Percentiles rank a stretch among this genome's conserved stretches.
These are phyloP conservation scores for Nudaria mundana DNA, from an alignment of 2,888 invertebrate genomes.

Conservation along the genomic window DNA sequence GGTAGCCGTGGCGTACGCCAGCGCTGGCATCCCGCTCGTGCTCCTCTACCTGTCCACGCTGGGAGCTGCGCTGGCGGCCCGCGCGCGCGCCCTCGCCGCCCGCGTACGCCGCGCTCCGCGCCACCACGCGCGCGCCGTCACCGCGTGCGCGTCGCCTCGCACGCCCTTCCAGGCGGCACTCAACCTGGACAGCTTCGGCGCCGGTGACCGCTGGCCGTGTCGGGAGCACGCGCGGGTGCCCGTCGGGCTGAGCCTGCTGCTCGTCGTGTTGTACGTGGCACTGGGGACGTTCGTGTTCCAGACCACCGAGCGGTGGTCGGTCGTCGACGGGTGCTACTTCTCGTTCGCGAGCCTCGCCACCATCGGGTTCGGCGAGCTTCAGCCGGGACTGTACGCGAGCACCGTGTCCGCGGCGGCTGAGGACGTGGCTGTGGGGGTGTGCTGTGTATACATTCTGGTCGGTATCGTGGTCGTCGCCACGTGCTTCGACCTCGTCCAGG, in stretches of 20 bases:
- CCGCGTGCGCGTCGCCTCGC: slow-evolving; percentile 84
- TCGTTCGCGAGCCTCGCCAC: slow-evolving; percentile 90
- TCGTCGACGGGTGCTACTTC: slow-evolving; percentile 92
- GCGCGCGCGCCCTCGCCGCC: slow-evolving; percentile 87
- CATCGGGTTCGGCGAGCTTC: slow-evolving; percentile 91
- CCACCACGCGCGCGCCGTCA: slow-evolving; percentile 86
- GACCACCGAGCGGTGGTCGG: slow-evolving; percentile 94
- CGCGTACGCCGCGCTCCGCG: slow-evolving; percentile 72
- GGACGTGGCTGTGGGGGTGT: slow-evolving; percentile 87
- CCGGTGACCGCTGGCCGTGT: slow-evolving; percentile 68
- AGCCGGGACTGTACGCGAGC: slow-evolving; percentile 83
- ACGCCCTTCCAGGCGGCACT: slow-evolving; percentile 73
- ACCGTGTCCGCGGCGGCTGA: slow-evolving; percentile 70
- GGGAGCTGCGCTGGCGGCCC: slow-evolving; percentile 91
- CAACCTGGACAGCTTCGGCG: slow-evolving; percentile 61
- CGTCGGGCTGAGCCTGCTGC: slow-evolving; percentile 90
- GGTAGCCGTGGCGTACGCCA: slow-evolving; percentile 91
- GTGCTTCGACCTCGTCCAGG: slow-evolving; percentile 93
- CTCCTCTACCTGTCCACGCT: slow-evolving; percentile 93
- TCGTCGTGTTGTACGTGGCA: slow-evolving; percentile 92
- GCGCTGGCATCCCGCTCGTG: slow-evolving; percentile 93
- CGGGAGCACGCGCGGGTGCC: slow-evolving; percentile 89
- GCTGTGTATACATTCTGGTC: slow-evolving; percentile 90
- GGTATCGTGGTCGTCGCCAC: slow-evolving; percentile 93
- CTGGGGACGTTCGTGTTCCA: slow-evolving; percentile 95